phyloP scores from a whole-genome alignment of 2,888 invertebrate species.

The Harmothoe impar region DNA sequence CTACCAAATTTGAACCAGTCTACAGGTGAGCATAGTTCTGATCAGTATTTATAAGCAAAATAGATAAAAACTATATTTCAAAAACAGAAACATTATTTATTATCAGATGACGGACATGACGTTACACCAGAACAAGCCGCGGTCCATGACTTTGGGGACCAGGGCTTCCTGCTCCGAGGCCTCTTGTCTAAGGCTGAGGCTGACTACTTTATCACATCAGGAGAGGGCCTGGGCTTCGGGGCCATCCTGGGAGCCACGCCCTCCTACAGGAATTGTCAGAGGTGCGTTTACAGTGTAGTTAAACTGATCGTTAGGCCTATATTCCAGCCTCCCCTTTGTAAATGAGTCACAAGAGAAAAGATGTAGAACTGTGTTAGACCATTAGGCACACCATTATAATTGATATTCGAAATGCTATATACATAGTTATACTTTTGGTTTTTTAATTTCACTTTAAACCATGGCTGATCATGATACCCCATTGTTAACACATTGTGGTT shows the following conservation, averaged over 20 bases:
- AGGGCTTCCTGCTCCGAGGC: constrained; percentile 76
- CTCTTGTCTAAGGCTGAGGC: constrained; percentile 74
- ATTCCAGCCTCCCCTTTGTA: not conserved
- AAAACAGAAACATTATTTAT: too few species aligned
- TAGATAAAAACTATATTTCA: too few species aligned
- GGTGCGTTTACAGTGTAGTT: constrained; percentile 72
- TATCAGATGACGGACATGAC: too few species aligned
- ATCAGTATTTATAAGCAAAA: too few species aligned
- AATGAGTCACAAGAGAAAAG: not conserved
- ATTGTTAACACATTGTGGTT: too few species aligned
- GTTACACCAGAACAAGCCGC: constrained; percentile 63
- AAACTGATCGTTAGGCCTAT: not conserved
- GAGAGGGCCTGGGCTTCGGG: constrained; percentile 76
- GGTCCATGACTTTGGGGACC: constrained; percentile 77
- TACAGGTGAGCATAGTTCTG: too few species aligned
- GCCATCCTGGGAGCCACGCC: constrained; percentile 72
- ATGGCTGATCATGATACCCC: too few species aligned
- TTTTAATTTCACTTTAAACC: too few species aligned
- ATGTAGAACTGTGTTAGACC: too few species aligned
- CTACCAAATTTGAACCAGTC: too few species aligned
- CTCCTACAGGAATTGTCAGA: constrained; percentile 75
- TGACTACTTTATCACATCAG: constrained; percentile 73
- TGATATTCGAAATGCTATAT: too few species aligned
- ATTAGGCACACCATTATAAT: not conserved
- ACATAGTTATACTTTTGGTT: too few species aligned